Evolutionary conservation across 64 coral and sea anemone genomes (phyloP).

Genomic region (Montipora capricornis): DNA sequence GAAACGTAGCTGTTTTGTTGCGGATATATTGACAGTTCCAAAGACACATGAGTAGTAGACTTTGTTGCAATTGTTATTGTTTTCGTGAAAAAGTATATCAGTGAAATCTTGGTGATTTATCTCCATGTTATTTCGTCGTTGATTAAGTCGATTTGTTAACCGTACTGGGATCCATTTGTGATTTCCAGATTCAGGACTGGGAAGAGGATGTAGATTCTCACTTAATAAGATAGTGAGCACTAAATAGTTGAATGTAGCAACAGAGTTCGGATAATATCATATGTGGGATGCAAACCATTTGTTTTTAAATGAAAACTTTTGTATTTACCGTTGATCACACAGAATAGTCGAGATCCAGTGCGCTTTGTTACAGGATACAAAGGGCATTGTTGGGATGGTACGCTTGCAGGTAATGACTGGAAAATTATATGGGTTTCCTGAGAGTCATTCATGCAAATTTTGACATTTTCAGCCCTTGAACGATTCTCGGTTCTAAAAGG

Average conservation of each 20-base stretch:
- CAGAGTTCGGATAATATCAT: conserved; percentile 25
- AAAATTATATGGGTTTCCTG: not conserved
- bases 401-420: conserved; percentile 10
- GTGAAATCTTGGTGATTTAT: conserved; percentile 20
- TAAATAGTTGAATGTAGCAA: not conserved
- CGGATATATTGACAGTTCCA: conserved; percentile 5
- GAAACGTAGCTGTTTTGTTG: conserved; percentile 13
- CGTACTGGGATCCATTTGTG: conserved; percentile 27
- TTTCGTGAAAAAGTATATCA: conserved; percentile 20
- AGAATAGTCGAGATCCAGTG: conserved; percentile 15
- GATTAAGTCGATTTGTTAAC: conserved; percentile 33
- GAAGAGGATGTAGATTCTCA: conserved; percentile 10
- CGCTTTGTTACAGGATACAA: conserved; percentile 17
- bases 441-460: no score
- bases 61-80: conserved; percentile 2
- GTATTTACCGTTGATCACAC: conserved; percentile 24
- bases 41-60: conserved; percentile 6
- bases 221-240: conserved; percentile 9
- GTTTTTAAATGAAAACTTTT: conserved; percentile 28
- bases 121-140: conserved; percentile 17
- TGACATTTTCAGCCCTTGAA: not conserved
- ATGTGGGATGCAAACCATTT: conserved; percentile 24
- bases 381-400: conserved; percentile 6
- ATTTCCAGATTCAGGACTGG: conserved; percentile 4
- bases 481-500: not conserved